Evolutionary conservation across 2,797 vertebrate species (phyloP), one percentile per base, ranked within the genome.

Genomic region (Sebastes taczanowskii): DNA sequence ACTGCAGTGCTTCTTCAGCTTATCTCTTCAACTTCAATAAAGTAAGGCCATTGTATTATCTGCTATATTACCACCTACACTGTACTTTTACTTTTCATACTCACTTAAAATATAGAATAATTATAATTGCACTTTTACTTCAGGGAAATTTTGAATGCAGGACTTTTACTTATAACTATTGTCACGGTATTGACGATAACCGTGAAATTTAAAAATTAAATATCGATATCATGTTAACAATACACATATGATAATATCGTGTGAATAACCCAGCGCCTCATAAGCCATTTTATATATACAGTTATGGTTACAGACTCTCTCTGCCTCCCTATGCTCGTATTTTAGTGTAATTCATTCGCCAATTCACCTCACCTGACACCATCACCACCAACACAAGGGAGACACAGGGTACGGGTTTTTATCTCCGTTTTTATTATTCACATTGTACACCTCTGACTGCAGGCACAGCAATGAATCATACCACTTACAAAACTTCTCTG

Each of bases 271-370:
- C 16, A 49, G 46, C 7, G 7, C 7, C 16, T 7, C 16, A 18
- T 18, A 46, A 46, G 42, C 0, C 46, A 49, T 49, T 49, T 20
- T 20, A 49, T 49, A 20, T 20, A 2, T 20, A 49, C 46, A 49
- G 46, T 49, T 49, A 49, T 49, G 46, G 18, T 18, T 8, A 20
- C 18, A 49, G 46, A 49, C 1, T 49, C 46, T 49, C 7, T 49
- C 46, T 0, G 46, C 46, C 18, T 49, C 46, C 46, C 7, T 46
- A 18, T 0, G 16, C 16, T 46, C 6, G 0, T 2, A 49, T 53
- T 53, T 53, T 53, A 53, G 49, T 53, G 8, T 53, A n/a, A 53
- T 53, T 53, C 20, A 2, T n/a, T 52, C 8, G 14, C 38, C 38
- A 42, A 42, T 42, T 42, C 38, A 42, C 38, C 38, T 42, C 38